A percentile compares a stretch with the other conserved stretches of the same genome.
Evolutionary conservation across 2,888 invertebrate species (phyloP).

Genomic region (Pollenia griseotomentosa): DNA sequence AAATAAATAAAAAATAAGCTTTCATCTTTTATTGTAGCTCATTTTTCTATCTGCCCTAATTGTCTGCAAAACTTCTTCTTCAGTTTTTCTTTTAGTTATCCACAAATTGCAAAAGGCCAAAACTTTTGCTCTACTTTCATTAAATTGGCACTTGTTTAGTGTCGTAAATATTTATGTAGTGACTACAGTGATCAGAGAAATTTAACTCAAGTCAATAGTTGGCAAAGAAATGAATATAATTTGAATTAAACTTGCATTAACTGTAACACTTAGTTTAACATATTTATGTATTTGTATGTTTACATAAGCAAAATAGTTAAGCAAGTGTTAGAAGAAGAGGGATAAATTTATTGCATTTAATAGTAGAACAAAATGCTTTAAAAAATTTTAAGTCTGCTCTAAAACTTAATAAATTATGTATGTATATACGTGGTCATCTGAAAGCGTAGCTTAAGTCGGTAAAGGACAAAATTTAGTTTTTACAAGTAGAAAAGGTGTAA

Average conservation of each 20-base stretch:
- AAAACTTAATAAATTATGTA: too few species aligned
- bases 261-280: conserved; percentile 18
- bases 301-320: too few species aligned
- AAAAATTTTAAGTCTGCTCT: too few species aligned
- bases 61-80: not conserved
- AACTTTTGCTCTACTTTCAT: conserved; percentile 59
- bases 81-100: not conserved
- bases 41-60: not conserved
- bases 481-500: too few species aligned
- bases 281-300: too few species aligned
- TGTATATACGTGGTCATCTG: too few species aligned
- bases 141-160: conserved; percentile 67
- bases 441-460: too few species aligned
- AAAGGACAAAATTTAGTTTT: too few species aligned
- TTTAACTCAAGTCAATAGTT: conserved; percentile 43
- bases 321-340: too few species aligned
- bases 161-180: conserved; percentile 67
- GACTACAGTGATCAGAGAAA: conserved; percentile 22
- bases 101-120: conserved; percentile 34
- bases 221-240: conserved; percentile 48
- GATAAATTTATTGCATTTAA: too few species aligned
- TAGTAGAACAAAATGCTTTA: too few species aligned
- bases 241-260: conserved; percentile 31
- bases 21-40: not conserved
- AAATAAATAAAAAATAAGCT: too few species aligned